phyloP scores from a whole-genome alignment of 2,888 invertebrate genomes.

The Strigamia transsilvanica region DNA sequence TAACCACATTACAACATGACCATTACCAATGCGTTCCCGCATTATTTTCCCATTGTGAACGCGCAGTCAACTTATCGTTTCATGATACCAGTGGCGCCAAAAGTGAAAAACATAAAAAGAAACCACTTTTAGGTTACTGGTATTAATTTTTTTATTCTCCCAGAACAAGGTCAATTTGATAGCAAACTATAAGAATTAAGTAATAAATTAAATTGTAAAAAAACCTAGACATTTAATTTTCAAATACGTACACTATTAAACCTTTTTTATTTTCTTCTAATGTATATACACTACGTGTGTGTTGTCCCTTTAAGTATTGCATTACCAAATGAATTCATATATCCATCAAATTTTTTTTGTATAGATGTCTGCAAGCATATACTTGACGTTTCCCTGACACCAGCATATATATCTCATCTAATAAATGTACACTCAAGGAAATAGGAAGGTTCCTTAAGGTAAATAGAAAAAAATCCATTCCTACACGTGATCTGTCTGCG shows the following conservation, averaged over 20 bases:
- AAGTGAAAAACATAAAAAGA: too few species aligned
- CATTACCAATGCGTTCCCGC: too few species aligned
- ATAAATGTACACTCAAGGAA: neutral
- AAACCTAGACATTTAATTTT: neutral
- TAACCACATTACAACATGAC: too few species aligned
- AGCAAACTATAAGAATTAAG: too few species aligned
- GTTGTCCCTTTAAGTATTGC: neutral
- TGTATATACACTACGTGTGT: neutral
- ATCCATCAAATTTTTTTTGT: neutral
- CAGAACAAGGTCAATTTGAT: too few species aligned
- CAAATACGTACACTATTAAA: neutral
- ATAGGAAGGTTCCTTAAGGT: neutral
- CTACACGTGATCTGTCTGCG: slow-evolving; percentile 3
- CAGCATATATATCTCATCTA: neutral
- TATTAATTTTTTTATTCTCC: too few species aligned
- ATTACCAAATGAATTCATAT: neutral
- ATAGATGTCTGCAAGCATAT: neutral
- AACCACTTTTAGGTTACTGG: too few species aligned
- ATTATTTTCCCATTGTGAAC: too few species aligned
- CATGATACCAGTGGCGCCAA: too few species aligned
- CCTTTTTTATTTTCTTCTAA: neutral
- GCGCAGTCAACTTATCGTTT: too few species aligned
- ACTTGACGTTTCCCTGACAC: neutral
- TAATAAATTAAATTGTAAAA: neutral
- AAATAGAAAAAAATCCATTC: neutral